These are phyloP conservation scores for Lipophrys pholis DNA, from an alignment of 2,113 vertebrate genomes.

Conservation along the genomic window DNA sequence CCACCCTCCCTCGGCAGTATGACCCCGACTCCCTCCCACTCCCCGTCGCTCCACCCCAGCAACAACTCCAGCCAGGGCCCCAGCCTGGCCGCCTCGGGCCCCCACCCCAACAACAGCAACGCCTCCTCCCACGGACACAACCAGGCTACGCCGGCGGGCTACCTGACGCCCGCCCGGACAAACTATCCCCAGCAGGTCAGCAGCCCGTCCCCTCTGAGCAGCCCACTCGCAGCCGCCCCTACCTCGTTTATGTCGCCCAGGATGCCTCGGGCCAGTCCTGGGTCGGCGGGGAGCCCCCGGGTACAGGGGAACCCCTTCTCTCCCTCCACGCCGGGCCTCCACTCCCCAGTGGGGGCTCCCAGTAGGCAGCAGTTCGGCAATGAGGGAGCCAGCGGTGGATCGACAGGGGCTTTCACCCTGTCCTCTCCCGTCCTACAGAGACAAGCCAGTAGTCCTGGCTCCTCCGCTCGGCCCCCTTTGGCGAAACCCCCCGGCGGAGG, in stretches of 20 bases:
- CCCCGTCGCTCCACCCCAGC: slow-evolving; percentile 81
- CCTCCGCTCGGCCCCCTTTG: slow-evolving; percentile 79
- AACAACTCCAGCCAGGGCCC: slow-evolving; percentile 81
- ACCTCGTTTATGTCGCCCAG: slow-evolving; percentile 93
- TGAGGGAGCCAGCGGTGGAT: slow-evolving; percentile 72
- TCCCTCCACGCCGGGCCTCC: slow-evolving; percentile 86
- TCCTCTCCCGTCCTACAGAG: slow-evolving; percentile 85
- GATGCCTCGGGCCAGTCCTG: slow-evolving; percentile 89
- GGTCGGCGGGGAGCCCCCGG: slow-evolving; percentile 85
- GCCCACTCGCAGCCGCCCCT: slow-evolving; percentile 88
- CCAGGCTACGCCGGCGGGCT: slow-evolving; percentile 70
- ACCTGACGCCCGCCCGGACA: slow-evolving; percentile 78
- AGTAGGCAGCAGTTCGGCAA: slow-evolving; percentile 84
- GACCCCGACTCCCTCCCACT: slow-evolving; percentile 83
- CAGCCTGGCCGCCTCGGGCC: slow-evolving; percentile 66
- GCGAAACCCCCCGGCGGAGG: slow-evolving; percentile 78
- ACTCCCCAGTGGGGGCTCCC: slow-evolving; percentile 85
- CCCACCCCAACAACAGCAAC: slow-evolving; percentile 85
- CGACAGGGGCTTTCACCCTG: slow-evolving; percentile 82
- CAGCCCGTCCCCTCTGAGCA: slow-evolving; percentile 87
- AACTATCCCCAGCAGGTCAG: slow-evolving; percentile 77
- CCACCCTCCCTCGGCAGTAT: slow-evolving; percentile 86
- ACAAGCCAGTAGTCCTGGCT: slow-evolving; percentile 78
- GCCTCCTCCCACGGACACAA: slow-evolving; percentile 80
- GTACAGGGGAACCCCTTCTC: slow-evolving; percentile 90